Percentiles rank a stretch among this genome's conserved stretches.
These are phyloP conservation scores for Takifugu ocellatus DNA, from an alignment of 2,797 vertebrate genomes.

Conservation along the genomic window DNA sequence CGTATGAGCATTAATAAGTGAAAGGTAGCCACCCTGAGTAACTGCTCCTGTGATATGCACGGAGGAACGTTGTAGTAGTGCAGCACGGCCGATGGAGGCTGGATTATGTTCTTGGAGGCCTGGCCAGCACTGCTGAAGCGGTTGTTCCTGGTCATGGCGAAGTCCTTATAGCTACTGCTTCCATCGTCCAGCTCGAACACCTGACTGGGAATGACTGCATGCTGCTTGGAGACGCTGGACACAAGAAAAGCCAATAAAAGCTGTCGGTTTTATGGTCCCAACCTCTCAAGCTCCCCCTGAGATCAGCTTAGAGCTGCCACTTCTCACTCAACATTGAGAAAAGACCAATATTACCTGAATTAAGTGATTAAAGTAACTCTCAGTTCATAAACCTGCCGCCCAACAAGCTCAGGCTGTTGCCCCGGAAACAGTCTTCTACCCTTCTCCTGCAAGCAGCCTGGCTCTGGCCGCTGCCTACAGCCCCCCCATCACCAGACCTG, in stretches of 20 bases:
- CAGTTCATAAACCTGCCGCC: too few relatives aligned
- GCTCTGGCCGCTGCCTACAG: too few relatives aligned
- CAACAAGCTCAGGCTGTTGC: too few relatives aligned
- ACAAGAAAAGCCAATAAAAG: constrained; percentile 2
- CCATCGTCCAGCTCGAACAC: constrained; percentile 95
- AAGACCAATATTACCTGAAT: too few relatives aligned
- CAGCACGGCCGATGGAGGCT: constrained; percentile 92
- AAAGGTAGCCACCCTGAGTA: constrained; percentile 75
- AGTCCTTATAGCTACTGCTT: constrained; percentile 96
- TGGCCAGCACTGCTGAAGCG: constrained; percentile 97
- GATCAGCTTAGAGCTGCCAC: too few relatives aligned
- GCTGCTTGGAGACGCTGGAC: constrained; percentile 92
- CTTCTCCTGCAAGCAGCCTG: too few relatives aligned
- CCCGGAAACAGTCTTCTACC: too few relatives aligned
- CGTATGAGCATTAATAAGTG: too few relatives aligned
- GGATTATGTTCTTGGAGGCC: constrained; percentile 97
- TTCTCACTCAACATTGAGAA: too few relatives aligned
- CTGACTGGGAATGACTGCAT: constrained; percentile 95
- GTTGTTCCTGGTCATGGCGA: constrained; percentile 97
- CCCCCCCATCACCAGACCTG: too few relatives aligned
- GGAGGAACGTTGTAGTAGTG: constrained; percentile 96
- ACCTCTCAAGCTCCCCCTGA: not conserved
- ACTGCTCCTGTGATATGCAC: constrained; percentile 88
- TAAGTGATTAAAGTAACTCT: too few relatives aligned
- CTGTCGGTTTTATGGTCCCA: not conserved